Percentiles rank a stretch among this genome's conserved stretches.
These are phyloP conservation scores for Drosophila watanabei DNA, from an alignment of 1,140 invertebrate species.

Conservation along the genomic window DNA sequence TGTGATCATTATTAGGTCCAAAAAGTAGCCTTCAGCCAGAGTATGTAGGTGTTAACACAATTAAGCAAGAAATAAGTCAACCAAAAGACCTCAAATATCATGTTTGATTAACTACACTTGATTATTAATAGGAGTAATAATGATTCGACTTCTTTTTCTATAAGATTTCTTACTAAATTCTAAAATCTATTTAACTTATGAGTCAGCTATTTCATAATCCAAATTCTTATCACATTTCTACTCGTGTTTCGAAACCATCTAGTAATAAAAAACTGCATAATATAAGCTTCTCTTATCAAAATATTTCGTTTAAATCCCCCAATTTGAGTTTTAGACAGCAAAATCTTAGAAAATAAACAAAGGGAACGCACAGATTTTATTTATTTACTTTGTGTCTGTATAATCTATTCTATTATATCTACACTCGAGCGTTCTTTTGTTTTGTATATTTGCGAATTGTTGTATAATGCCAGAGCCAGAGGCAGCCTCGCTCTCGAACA, in stretches of 20 bases:
- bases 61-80: slow-evolving; percentile 6
- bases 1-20: neutral
- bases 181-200: neutral
- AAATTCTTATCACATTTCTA: neutral
- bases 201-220: slow-evolving; percentile 1
- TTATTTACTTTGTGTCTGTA: slow-evolving; percentile 48
- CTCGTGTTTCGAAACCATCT: neutral
- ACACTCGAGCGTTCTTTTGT: slow-evolving; percentile 20
- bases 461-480: slow-evolving; percentile 52
- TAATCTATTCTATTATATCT: slow-evolving; percentile 36
- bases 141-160: neutral
- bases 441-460: slow-evolving; percentile 38
- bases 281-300: slow-evolving; percentile 14
- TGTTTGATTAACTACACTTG: neutral
- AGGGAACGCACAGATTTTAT: slow-evolving; percentile 33
- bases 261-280: neutral
- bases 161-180: neutral
- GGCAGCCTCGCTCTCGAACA: slow-evolving; percentile 20
- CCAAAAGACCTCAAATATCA: neutral
- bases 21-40: slow-evolving; percentile 4
- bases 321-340: neutral
- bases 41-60: slow-evolving; percentile 14
- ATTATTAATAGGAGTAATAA: too few relatives aligned
- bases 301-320: slow-evolving; percentile 3
- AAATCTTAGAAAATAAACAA: slow-evolving; percentile 29